These are phyloP conservation scores for Gasterosteus nipponicus DNA, from an alignment of 2,113 vertebrate species.

Conservation along the genomic window DNA sequence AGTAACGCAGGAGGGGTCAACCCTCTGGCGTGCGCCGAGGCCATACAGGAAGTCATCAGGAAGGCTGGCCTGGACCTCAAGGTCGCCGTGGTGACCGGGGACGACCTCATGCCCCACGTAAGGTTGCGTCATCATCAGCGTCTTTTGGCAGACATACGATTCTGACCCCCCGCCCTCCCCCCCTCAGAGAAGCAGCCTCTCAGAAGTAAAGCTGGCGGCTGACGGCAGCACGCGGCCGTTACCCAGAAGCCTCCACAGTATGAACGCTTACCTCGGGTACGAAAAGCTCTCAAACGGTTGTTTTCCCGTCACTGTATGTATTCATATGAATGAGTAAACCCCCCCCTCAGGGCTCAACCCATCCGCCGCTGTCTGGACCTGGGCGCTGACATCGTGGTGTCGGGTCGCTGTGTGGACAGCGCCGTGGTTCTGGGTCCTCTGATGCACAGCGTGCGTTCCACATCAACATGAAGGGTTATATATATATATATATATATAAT, in stretches of 20 bases:
- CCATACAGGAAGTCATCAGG: conserved; percentile 83
- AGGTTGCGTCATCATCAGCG: background rate
- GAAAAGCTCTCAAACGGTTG: background rate
- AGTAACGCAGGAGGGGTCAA: conserved; percentile 89
- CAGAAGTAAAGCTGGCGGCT: conserved; percentile 76
- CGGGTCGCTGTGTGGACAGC: conserved; percentile 88
- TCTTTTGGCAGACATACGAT: too few species aligned
- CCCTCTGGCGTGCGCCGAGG: conserved; percentile 84
- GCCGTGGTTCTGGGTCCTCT: conserved; percentile 87
- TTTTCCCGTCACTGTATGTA: background rate
- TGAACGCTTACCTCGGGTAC: conserved; percentile 89
- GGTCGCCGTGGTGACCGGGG: conserved; percentile 88
- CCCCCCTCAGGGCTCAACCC: conserved; percentile 80
- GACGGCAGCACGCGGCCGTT: conserved; percentile 71
- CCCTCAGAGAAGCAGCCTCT: conserved; percentile 80
- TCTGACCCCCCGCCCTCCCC: background rate
- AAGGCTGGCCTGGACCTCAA: conserved; percentile 86
- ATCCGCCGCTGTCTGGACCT: conserved; percentile 87
- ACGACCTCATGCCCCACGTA: conserved; percentile 88
- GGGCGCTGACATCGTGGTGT: conserved; percentile 87
- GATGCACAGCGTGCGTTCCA: conserved; percentile 84
- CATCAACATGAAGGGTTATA: background rate
- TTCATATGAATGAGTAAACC: background rate
- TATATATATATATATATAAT: background rate
- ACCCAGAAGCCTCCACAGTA: conserved; percentile 85